These are phyloP conservation scores for Unio delphinus DNA, from an alignment of 2,888 invertebrate genomes.

Conservation along the genomic window DNA sequence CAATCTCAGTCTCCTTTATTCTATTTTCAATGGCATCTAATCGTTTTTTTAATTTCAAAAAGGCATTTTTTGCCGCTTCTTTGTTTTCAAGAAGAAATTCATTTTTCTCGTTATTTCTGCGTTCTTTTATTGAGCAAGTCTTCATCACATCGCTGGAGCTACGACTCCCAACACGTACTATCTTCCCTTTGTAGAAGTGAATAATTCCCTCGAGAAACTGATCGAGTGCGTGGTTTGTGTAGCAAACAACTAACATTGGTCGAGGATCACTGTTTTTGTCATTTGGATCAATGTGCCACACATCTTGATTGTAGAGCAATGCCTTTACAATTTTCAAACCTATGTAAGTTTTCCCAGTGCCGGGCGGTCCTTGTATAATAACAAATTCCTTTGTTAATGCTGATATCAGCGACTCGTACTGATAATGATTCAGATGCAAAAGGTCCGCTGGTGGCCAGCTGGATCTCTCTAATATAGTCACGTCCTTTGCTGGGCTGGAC, in stretches of 20 bases:
- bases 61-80: not conserved
- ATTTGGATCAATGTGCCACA: slow-evolving; percentile 59
- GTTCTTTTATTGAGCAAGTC: slow-evolving; percentile 28
- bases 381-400: slow-evolving; percentile 64
- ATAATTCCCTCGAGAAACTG: slow-evolving; percentile 66
- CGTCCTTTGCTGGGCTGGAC: slow-evolving; percentile 16
- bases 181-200: slow-evolving; percentile 39
- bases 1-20: not conserved
- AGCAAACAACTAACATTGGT: slow-evolving; percentile 67
- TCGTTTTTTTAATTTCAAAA: not conserved
- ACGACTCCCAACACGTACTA: slow-evolving; percentile 63
- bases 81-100: not conserved
- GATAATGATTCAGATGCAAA: slow-evolving; percentile 60
- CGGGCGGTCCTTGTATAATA: slow-evolving; percentile 80
- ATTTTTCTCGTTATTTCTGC: slow-evolving; percentile 5
- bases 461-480: slow-evolving; percentile 2
- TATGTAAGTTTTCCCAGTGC: slow-evolving; percentile 88
- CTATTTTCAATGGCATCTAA: not conserved
- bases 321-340: slow-evolving; percentile 81
- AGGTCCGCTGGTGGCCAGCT: slow-evolving; percentile 57
- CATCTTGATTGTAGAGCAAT: slow-evolving; percentile 76
- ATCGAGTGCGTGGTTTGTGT: slow-evolving; percentile 69
- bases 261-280: slow-evolving; percentile 26
- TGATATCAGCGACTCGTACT: slow-evolving; percentile 56
- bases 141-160: slow-evolving; percentile 44